Evolutionary conservation across 2,797 vertebrate genomes (phyloP).

Genomic region (Trichosurus vulpecula): DNA sequence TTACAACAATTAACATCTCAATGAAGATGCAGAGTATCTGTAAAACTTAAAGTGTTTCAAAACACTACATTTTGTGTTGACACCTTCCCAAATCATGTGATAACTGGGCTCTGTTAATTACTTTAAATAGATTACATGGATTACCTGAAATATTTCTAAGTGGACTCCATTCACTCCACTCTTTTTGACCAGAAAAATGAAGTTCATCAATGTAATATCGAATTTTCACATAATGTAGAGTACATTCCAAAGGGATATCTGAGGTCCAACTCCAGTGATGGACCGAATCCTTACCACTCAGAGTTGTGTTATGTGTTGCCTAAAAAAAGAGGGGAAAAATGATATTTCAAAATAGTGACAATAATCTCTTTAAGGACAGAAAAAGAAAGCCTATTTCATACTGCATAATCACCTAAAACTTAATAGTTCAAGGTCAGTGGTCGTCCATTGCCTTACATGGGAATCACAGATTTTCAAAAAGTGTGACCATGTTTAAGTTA

Average conservation of each 20-base stretch:
- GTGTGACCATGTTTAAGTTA: neutral
- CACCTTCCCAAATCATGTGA: neutral
- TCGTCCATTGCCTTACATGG: neutral
- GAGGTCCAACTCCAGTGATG: slow-evolving; percentile 86
- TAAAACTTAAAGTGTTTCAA: neutral
- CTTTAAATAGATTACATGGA: neutral
- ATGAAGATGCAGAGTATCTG: neutral
- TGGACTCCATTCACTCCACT: slow-evolving; percentile 85
- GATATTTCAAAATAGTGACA: neutral
- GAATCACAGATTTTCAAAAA: neutral
- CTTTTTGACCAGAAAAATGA: slow-evolving; percentile 76
- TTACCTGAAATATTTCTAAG: slow-evolving; percentile 81
- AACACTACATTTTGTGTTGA: neutral
- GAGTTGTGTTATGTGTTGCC: slow-evolving; percentile 76
- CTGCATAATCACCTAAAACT: neutral
- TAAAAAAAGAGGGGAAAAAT: slow-evolving; percentile 61
- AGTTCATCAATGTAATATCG: slow-evolving; percentile 76
- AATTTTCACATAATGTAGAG: slow-evolving; percentile 81
- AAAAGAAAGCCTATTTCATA: neutral
- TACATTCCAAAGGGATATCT: slow-evolving; percentile 85
- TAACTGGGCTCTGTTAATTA: neutral
- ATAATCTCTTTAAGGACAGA: slow-evolving; percentile 3
- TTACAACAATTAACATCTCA: neutral
- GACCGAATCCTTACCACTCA: slow-evolving; percentile 66
- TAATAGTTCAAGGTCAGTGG: neutral